These are phyloP conservation scores for Agrilus mali DNA, from an alignment of 2,888 invertebrate species.

Conservation along the genomic window DNA sequence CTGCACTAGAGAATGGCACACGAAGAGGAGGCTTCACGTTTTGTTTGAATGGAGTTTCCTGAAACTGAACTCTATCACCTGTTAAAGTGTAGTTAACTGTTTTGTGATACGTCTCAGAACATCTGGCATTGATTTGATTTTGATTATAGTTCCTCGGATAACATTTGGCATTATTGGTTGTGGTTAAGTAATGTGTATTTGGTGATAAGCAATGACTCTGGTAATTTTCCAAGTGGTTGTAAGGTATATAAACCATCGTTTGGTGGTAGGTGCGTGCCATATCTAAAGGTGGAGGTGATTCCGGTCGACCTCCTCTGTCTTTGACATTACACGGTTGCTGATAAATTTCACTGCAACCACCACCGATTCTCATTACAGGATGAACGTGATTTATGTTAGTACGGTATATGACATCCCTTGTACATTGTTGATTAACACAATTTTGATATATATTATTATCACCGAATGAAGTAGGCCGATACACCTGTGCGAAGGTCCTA, in stretches of 20 bases:
- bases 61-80: slow-evolving; percentile 24
- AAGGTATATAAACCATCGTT: slow-evolving; percentile 56
- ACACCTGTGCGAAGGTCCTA: slow-evolving; percentile 20
- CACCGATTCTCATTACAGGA: slow-evolving; percentile 25
- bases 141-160: slow-evolving; percentile 28
- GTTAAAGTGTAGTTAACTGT: slow-evolving; percentile 14
- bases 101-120: slow-evolving; percentile 27
- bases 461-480: slow-evolving; percentile 27
- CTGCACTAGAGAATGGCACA: slow-evolving; percentile 18
- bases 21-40: slow-evolving; percentile 20
- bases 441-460: slow-evolving; percentile 41
- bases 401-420: slow-evolving; percentile 18
- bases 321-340: slow-evolving; percentile 26
- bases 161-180: slow-evolving; percentile 19
- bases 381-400: slow-evolving; percentile 24
- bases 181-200: slow-evolving; percentile 23
- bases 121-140: slow-evolving; percentile 32
- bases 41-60: slow-evolving; percentile 18
- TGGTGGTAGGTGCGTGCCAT: slow-evolving; percentile 49
- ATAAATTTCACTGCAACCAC: slow-evolving; percentile 24
- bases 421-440: slow-evolving; percentile 33
- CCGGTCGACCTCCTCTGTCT: slow-evolving; percentile 43
- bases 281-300: slow-evolving; percentile 56
- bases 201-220: slow-evolving; percentile 18
- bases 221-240: slow-evolving; percentile 38